phyloP scores from a whole-genome alignment of 2,888 invertebrate species.

The Agonopterix heracliana region DNA sequence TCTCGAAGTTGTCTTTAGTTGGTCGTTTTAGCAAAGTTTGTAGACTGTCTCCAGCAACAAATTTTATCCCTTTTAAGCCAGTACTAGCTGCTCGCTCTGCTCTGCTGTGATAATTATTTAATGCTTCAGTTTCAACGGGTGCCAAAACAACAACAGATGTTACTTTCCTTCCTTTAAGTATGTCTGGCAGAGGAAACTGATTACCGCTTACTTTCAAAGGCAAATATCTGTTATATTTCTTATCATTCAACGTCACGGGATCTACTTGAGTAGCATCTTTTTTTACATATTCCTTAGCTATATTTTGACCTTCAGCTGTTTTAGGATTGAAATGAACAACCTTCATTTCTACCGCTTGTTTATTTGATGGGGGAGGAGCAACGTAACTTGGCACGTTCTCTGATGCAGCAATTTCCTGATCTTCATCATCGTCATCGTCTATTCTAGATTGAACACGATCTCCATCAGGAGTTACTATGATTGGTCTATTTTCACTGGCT shows the following conservation, averaged over 20 bases:
- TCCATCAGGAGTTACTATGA: constrained; percentile 80
- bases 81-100: constrained; percentile 72
- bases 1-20: constrained; percentile 84
- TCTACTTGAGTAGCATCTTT: constrained; percentile 84
- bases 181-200: constrained; percentile 89
- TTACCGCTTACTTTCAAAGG: constrained; percentile 90
- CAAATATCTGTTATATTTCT: constrained; percentile 88
- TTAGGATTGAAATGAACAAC: constrained; percentile 88
- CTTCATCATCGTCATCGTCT: constrained; percentile 61
- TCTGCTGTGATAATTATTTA: constrained; percentile 63
- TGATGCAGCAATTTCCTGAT: constrained; percentile 76
- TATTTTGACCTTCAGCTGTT: constrained; percentile 81
- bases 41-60: constrained; percentile 84
- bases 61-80: constrained; percentile 82
- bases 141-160: constrained; percentile 91
- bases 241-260: constrained; percentile 83
- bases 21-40: constrained; percentile 86
- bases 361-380: constrained; percentile 41
- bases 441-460: constrained; percentile 70
- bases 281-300: constrained; percentile 83
- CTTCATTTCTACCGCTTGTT: constrained; percentile 86
- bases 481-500: constrained; percentile 81
- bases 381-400: constrained; percentile 63
- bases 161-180: constrained; percentile 84
- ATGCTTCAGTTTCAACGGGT: constrained; percentile 84